phyloP scores from a whole-genome alignment of 2,797 vertebrate genomes.

The Phylloscopus collybita region DNA sequence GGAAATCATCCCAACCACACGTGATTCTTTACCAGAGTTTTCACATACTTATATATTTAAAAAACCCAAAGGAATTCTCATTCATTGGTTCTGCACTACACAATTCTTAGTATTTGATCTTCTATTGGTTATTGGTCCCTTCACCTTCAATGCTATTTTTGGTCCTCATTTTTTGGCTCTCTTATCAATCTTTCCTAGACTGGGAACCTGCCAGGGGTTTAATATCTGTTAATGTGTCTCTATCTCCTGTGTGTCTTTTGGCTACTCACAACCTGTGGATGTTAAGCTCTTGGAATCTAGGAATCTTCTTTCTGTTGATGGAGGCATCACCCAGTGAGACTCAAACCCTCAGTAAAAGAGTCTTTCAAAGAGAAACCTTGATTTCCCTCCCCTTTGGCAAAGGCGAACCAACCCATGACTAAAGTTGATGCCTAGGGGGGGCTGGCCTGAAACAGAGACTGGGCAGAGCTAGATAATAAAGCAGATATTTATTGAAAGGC shows the following conservation, averaged over 20 bases:
- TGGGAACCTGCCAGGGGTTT: neutral
- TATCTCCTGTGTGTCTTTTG: neutral
- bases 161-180: neutral
- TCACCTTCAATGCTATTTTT: neutral
- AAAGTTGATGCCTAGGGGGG: neutral
- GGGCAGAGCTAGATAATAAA: neutral
- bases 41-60: neutral
- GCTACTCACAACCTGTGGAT: neutral
- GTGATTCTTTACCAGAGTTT: neutral
- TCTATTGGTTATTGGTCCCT: neutral
- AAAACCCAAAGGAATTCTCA: neutral
- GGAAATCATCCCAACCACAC: neutral
- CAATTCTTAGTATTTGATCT: neutral
- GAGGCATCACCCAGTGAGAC: neutral
- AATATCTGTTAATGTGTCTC: neutral
- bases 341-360: fast-evolving
- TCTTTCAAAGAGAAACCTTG: neutral
- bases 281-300: neutral
- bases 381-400: neutral
- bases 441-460: neutral
- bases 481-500: neutral
- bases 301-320: neutral
- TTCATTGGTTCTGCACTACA: neutral
- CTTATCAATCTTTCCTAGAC: neutral
- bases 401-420: fast-evolving